Base-by-base conservation (phyloP, 2,888 invertebrate species). In the Eupithecia exiguata region DNA sequence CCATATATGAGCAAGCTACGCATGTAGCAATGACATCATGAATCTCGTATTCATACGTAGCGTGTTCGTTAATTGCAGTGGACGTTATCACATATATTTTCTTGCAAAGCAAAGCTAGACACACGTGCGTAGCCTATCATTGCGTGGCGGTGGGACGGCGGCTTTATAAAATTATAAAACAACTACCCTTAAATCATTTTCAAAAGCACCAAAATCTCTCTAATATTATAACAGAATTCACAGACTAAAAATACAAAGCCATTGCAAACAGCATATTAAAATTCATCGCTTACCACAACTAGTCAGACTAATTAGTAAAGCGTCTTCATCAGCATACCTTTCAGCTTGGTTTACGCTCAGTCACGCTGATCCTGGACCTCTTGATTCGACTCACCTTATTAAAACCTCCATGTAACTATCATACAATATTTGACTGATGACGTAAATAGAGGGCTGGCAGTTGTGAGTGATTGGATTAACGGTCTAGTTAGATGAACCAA, bases 301-400 rank as follows among this genome's bases (percentile, higher is more conserved):
- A 75, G 70, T 82, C 78, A 79, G 81, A 81, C 86, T 87, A 88
- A 90, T 89, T 89, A 87, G 84, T 82, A 80, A 83, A 86, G 83
- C 86, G 86, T 88, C 86, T 91, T 88, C 84, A 88, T 89, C 88
- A 88, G 88, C 87, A 87, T 89, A 88, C 88, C 90, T 86, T 84
- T 81, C 84, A 83, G 88, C 88, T 81, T 87, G 89, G 86, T 89
- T 91, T 89, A 87, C 86, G 84, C 86, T 78, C 84, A 83, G 75
- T 77, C 73, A 74, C 21, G n/a, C 68, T 14, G 68, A 68, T 68
- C 2, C 36, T 25, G 36, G 58, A 35, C 35, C 68, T 21, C 21
- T 30, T 43, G 62, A 35, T 62, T 62, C 62, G 62, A 62, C 62
- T 35, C 58, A 58, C 21, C 25, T 58, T 25, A 58, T 12, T 53